phyloP scores from a whole-genome alignment of 2,797 vertebrate genomes.

The Poliocrania exsul region DNA sequence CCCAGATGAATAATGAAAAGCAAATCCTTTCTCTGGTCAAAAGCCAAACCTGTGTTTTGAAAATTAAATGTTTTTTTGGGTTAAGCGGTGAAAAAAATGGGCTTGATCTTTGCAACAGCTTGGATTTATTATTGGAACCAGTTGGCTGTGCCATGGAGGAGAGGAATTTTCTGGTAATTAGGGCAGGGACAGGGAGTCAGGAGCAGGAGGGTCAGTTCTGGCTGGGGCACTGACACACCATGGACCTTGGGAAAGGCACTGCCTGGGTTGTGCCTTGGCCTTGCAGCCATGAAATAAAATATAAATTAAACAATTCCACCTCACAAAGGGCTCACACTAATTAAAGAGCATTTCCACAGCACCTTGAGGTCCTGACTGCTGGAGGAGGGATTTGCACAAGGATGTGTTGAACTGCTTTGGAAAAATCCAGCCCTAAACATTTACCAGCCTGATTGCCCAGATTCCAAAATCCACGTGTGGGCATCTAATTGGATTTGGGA shows the following conservation, averaged over 20 bases:
- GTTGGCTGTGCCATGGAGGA: slow-evolving; percentile 30
- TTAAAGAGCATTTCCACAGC: background rate
- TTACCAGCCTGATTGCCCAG: background rate
- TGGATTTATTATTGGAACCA: slow-evolving; percentile 50
- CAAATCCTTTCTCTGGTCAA: slow-evolving; percentile 18
- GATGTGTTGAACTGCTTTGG: background rate
- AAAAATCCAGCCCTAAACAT: background rate
- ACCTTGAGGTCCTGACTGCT: background rate
- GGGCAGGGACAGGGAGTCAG: background rate
- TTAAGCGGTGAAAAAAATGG: slow-evolving; percentile 17
- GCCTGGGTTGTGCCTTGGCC: background rate
- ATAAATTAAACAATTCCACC: background rate
- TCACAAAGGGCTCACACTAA: background rate
- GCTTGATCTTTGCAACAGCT: slow-evolving; percentile 38
- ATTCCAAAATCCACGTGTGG: background rate
- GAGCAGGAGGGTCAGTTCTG: background rate
- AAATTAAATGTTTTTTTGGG: background rate
- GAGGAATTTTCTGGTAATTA: slow-evolving; percentile 43
- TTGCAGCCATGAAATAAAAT: background rate
- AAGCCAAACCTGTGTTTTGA: slow-evolving; percentile 47
- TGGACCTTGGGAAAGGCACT: background rate
- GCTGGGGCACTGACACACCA: background rate
- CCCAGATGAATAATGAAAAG: slow-evolving; percentile 8
- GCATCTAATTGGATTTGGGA: background rate
- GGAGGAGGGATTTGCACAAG: background rate